phyloP scores from a whole-genome alignment of 2,113 vertebrate species.

The Tenrec ecaudatus region DNA sequence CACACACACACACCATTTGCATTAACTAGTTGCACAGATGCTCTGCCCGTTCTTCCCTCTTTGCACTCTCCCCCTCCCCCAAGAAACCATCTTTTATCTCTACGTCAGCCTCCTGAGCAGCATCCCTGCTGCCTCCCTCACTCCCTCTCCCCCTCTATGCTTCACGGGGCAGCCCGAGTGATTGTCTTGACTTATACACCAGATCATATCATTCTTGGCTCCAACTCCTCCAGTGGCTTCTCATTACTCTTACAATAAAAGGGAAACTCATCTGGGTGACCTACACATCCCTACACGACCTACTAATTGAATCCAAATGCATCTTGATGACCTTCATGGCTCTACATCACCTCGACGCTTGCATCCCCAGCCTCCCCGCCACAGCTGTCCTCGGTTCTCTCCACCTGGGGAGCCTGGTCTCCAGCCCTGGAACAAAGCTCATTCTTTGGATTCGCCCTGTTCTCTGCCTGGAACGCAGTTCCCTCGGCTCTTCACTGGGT shows the following conservation, averaged over 20 bases:
- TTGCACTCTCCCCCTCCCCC: background rate
- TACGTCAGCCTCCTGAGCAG: background rate
- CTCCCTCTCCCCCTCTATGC: background rate
- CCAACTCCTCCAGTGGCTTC: background rate
- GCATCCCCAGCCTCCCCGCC: background rate
- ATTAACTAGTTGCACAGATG: background rate
- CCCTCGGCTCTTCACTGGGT: background rate
- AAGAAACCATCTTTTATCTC: background rate
- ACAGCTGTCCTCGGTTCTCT: background rate
- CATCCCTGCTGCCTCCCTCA: background rate
- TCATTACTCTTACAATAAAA: slow-evolving; percentile 4
- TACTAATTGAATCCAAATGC: slow-evolving; percentile 29
- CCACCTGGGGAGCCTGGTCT: background rate
- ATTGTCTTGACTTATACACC: slow-evolving; percentile 14
- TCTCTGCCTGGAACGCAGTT: background rate
- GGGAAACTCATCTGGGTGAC: slow-evolving; percentile 13
- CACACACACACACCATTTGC: background rate
- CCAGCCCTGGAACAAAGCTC: background rate
- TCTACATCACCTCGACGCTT: background rate
- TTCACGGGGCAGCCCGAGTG: background rate
- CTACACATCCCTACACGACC: background rate
- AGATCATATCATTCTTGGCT: slow-evolving; percentile 3
- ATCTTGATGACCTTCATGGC: background rate
- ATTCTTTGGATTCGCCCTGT: slow-evolving; percentile 8
- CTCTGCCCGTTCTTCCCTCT: background rate